A percentile compares a stretch with the other conserved stretches of the same genome.
Evolutionary conservation across 2,113 vertebrate genomes (phyloP).

Genomic region (Thunnus thynnus): DNA sequence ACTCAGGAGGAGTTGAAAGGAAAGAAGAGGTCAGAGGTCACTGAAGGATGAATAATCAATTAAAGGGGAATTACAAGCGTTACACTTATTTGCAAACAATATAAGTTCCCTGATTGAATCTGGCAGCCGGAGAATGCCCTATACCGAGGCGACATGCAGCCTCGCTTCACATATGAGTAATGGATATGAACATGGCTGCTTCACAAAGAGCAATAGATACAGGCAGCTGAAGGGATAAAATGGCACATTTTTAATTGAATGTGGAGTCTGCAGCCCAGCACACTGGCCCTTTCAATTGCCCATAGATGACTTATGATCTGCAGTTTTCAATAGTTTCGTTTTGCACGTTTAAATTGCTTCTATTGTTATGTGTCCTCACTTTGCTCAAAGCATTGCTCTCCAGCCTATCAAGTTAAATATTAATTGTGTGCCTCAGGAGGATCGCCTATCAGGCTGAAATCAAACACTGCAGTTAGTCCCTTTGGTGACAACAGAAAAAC

Average conservation of each 20-base stretch:
- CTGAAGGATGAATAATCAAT: conserved; percentile 75
- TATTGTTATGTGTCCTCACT: conserved; percentile 72
- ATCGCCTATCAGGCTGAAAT: conserved; percentile 81
- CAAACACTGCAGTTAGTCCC: conserved; percentile 71
- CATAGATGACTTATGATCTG: conserved; percentile 70
- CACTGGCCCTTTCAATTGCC: conserved; percentile 57
- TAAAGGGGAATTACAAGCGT: conserved; percentile 74
- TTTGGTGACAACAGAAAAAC: conserved; percentile 70
- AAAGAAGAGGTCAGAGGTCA: conserved; percentile 71
- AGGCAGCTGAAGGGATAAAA: conserved; percentile 47
- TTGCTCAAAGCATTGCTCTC: conserved; percentile 62
- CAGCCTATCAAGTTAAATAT: conserved; percentile 82
- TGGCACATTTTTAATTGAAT: conserved; percentile 75
- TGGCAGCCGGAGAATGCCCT: conserved; percentile 52
- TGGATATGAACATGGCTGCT: conserved; percentile 50
- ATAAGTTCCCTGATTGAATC: conserved; percentile 61
- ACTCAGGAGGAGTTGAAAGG: conserved; percentile 68
- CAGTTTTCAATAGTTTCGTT: conserved; percentile 73
- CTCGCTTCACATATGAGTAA: conserved; percentile 45
- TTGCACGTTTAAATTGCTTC: conserved; percentile 80
- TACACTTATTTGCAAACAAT: conserved; percentile 75
- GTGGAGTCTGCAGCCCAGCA: conserved; percentile 39
- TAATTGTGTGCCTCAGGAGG: conserved; percentile 77
- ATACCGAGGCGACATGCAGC: conserved; percentile 15
- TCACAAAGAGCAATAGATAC: conserved; percentile 67